Percentiles rank a stretch among this genome's conserved stretches.
These are phyloP conservation scores for Rotaria sp. DNA, from an alignment of 2,888 invertebrate genomes.

Conservation along the genomic window DNA sequence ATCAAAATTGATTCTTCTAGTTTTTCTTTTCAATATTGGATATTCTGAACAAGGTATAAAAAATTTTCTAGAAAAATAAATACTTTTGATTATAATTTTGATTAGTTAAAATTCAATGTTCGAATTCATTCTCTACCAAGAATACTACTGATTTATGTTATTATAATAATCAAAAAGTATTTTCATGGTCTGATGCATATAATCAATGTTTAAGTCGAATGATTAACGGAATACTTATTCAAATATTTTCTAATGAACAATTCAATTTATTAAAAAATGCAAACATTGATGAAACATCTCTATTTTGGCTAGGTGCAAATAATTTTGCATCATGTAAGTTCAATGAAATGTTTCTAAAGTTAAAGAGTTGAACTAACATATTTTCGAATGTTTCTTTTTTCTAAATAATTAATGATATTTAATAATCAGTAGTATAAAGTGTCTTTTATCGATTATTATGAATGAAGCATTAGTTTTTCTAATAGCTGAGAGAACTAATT, in stretches of 20 bases:
- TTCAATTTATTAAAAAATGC: neutral
- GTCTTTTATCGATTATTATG: no score
- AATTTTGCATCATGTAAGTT: conserved; percentile 12
- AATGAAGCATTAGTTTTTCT: no score
- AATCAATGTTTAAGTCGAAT: neutral
- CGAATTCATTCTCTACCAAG: neutral
- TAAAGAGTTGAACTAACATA: neutral
- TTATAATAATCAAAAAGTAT: neutral
- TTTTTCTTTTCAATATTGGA: neutral
- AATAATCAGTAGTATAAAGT: no score
- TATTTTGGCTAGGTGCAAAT: neutral
- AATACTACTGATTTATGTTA: neutral
- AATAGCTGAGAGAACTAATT: no score
- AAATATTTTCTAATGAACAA: neutral
- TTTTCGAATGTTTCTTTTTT: no score
- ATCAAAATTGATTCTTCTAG: neutral
- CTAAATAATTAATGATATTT: no score
- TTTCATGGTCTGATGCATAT: neutral
- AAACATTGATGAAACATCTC: neutral
- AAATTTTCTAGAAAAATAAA: neutral
- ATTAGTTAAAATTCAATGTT: neutral
- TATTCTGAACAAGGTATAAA: neutral
- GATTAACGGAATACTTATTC: neutral
- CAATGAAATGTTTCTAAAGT: neutral
- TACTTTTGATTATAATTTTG: no score